These are phyloP conservation scores for Neotoma lepida DNA, from an alignment of 2,113 vertebrate genomes.

Conservation along the genomic window DNA sequence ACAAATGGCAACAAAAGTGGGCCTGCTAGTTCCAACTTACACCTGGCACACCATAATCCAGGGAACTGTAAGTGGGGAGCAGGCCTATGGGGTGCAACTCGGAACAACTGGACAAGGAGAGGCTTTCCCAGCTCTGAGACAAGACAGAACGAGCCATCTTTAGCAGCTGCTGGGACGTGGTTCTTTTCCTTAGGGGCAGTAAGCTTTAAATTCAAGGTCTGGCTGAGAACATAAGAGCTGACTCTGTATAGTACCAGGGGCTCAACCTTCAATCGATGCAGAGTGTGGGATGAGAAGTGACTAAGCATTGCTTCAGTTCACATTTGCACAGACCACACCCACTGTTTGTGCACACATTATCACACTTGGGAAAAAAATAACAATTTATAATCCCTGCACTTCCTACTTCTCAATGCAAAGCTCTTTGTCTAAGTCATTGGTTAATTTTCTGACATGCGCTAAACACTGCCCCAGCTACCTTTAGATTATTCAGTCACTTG, in stretches of 20 bases:
- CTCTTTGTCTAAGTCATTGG: slow-evolving; percentile 57
- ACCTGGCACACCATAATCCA: not conserved
- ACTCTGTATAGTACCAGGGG: not conserved
- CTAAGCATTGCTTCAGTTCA: slow-evolving; percentile 16
- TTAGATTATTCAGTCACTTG: slow-evolving; percentile 58
- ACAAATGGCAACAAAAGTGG: not conserved
- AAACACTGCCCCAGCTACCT: slow-evolving; percentile 52
- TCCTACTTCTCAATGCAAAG: slow-evolving; percentile 66
- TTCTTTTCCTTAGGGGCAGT: not conserved
- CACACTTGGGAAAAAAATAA: slow-evolving; percentile 28
- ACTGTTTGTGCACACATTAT: slow-evolving; percentile 62
- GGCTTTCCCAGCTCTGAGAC: not conserved
- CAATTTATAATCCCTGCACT: slow-evolving; percentile 62
- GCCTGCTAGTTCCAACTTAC: not conserved
- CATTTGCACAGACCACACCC: slow-evolving; percentile 11
- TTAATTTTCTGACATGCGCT: slow-evolving; percentile 43
- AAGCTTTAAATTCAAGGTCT: slow-evolving; percentile 37
- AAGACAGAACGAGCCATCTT: not conserved
- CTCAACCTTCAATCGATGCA: not conserved
- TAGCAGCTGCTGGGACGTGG: not conserved
- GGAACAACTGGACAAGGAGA: not conserved
- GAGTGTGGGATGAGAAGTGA: not conserved
- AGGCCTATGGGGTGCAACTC: not conserved
- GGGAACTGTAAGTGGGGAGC: not conserved
- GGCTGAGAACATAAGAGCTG: not conserved